A percentile compares a stretch with the other conserved stretches of the same genome.
Evolutionary conservation across 2,888 invertebrate genomes (phyloP).

Genomic region (Oasisia sp.): DNA sequence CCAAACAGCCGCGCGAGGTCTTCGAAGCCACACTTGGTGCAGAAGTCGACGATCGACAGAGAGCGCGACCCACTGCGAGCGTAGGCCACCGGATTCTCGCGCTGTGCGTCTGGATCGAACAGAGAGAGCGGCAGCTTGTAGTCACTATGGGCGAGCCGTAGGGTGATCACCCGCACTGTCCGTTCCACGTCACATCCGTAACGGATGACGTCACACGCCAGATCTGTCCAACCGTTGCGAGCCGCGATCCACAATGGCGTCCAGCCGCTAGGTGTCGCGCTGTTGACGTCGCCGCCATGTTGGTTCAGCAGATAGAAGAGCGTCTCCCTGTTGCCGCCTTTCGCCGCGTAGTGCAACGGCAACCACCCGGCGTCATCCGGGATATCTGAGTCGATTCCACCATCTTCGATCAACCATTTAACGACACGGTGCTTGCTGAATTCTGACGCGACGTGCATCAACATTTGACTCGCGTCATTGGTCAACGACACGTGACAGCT

Average conservation of each 20-base stretch:
- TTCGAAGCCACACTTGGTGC: not conserved
- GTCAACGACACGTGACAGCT: not conserved
- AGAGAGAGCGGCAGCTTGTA: not conserved
- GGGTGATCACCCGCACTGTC: not conserved
- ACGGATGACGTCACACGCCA: not conserved
- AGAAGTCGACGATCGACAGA: not conserved
- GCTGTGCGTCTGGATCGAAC: not conserved
- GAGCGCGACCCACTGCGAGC: not conserved
- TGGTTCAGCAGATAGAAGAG: not conserved
- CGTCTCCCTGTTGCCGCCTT: not conserved
- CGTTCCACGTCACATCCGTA: not conserved
- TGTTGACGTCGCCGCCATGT: not conserved
- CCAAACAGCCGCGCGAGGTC: not conserved
- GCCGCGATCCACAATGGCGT: not conserved
- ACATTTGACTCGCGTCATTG: not conserved
- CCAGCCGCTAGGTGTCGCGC: conserved; percentile 6
- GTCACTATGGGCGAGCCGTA: not conserved
- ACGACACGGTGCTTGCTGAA: not conserved
- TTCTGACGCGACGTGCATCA: not conserved
- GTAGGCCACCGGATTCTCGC: not conserved
- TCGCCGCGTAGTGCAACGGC: not conserved
- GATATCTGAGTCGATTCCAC: not conserved
- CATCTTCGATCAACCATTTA: not conserved
- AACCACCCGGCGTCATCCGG: not conserved
- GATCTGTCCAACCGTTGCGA: conserved; percentile 3